A percentile compares a stretch with the other conserved stretches of the same genome.
These are phyloP conservation scores for Chamaetylas fuelleborni DNA, from an alignment of 2,113 vertebrate species.

Conservation along the genomic window DNA sequence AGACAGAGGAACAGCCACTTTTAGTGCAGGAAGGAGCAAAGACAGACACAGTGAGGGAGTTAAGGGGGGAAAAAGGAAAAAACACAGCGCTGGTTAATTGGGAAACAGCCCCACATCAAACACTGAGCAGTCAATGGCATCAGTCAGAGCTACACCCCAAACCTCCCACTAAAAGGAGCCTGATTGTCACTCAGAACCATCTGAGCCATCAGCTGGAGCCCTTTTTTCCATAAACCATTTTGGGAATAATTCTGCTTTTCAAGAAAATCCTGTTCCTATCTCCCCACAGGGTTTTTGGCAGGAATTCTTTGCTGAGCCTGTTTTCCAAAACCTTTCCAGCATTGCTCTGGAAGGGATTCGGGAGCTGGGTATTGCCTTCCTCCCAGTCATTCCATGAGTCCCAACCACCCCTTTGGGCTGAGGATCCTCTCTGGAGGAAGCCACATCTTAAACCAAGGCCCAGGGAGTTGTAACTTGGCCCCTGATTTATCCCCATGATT, in stretches of 20 bases:
- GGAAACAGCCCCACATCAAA: not conserved
- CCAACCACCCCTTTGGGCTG: not conserved
- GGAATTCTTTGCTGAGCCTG: not conserved
- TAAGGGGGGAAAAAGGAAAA: conserved; percentile 40
- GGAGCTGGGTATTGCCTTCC: not conserved
- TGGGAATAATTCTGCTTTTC: not conserved
- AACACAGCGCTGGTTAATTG: conserved; percentile 45
- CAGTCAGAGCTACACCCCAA: not conserved
- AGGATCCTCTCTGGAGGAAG: not conserved
- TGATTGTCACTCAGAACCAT: not conserved
- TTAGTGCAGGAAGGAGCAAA: conserved; percentile 61
- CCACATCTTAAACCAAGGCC: not conserved
- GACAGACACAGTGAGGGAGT: conserved; percentile 58
- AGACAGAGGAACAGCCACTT: conserved; percentile 92
- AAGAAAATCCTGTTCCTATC: not conserved
- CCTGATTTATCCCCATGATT: not conserved
- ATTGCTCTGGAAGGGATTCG: not conserved
- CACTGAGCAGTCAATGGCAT: not conserved
- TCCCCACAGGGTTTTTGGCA: not conserved
- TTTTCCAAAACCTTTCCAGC: not conserved
- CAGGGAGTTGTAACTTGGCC: not conserved
- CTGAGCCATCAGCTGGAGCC: not conserved
- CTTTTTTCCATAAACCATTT: not conserved
- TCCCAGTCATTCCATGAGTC: not conserved
- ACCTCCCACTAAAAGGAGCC: not conserved